Conservation (phyloP, 2,797 vertebrate species). For the Dendrocincla tyrannina region DNA sequence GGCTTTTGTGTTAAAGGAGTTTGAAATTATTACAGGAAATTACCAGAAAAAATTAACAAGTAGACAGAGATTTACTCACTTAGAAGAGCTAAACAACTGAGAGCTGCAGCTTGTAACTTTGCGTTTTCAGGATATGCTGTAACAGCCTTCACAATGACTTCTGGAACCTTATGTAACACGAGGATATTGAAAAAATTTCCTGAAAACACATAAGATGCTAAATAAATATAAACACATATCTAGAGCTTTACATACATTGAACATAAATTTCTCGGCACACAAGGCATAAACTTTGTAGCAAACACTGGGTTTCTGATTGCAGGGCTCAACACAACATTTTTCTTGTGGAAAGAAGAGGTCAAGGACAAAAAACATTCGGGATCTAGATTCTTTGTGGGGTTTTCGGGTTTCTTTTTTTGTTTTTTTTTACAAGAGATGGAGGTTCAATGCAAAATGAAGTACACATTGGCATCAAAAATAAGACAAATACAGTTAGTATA, state of each 20-base stretch:
- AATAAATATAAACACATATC: neutral
- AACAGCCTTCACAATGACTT: constrained; percentile 84
- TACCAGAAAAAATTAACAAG: neutral
- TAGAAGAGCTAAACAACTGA: constrained; percentile 89
- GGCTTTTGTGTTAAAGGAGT: neutral
- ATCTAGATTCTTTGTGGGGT: neutral
- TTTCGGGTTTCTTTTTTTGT: neutral
- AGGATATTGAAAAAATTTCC: constrained; percentile 94
- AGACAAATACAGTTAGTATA: neutral
- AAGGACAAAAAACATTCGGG: neutral
- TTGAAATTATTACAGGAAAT: neutral
- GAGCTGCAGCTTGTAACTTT: constrained; percentile 82
- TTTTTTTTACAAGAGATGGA: neutral
- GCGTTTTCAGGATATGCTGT: constrained; percentile 81
- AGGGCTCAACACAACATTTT: neutral
- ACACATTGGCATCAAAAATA: neutral
- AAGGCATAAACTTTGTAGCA: neutral
- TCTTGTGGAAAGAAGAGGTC: neutral
- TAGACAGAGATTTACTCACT: constrained; percentile 81
- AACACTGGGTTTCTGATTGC: neutral
- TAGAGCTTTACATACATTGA: neutral
- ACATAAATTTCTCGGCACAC: neutral
- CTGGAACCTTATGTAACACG: constrained; percentile 89
- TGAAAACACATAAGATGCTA: constrained; percentile 61
- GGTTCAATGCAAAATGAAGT: neutral